phyloP scores from a whole-genome alignment of 92 coral and sea anemone genomes.

The Pocillopora meandrina region DNA sequence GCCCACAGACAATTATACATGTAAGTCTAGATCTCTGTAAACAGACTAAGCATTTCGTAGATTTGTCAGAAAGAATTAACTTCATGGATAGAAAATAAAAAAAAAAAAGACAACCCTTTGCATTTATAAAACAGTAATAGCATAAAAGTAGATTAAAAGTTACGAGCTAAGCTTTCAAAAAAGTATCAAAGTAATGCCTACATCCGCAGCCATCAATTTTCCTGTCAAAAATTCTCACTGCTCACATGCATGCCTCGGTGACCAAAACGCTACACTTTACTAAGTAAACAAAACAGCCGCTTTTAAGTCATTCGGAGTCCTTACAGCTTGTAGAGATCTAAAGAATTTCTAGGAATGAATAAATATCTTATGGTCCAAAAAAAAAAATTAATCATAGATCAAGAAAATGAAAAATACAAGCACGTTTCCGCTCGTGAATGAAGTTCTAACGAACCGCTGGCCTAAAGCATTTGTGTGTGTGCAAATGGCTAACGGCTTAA shows the following conservation, averaged over 20 bases:
- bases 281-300: conserved; percentile 32
- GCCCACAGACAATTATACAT: not conserved
- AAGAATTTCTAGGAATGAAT: not conserved
- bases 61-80: not conserved
- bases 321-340: not conserved
- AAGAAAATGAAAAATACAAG: not conserved
- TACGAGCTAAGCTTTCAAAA: not conserved
- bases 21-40: not conserved
- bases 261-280: conserved; percentile 34
- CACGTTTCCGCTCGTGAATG: not conserved
- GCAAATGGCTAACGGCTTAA: conserved; percentile 31
- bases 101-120: not conserved
- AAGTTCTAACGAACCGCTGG: conserved; percentile 33
- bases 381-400: not conserved
- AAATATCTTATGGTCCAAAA: not conserved
- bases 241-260: conserved; percentile 48
- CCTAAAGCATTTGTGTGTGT: not conserved
- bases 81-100: no score
- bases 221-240: conserved; percentile 6
- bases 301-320: not conserved
- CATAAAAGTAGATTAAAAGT: not conserved
- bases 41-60: not conserved
- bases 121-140: no score
- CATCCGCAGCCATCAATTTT: conserved; percentile 12
- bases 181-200: conserved; percentile 9